These are phyloP conservation scores for Nomada fucata DNA, from an alignment of 2,888 invertebrate species.

Conservation along the genomic window DNA sequence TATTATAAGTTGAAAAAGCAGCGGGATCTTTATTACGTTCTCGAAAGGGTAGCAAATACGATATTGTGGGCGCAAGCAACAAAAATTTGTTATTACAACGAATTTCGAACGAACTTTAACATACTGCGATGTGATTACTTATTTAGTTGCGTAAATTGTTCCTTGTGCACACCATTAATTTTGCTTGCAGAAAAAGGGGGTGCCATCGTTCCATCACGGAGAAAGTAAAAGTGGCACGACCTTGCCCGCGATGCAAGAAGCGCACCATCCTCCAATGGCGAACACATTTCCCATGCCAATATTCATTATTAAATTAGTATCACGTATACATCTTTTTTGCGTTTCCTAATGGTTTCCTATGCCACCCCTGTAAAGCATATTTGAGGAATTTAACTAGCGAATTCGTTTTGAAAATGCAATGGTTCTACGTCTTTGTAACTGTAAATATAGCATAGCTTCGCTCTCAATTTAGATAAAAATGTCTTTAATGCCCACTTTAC, in stretches of 20 bases:
- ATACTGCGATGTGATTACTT: not conserved
- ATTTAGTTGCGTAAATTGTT: conserved; percentile 2
- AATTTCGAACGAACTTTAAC: conserved; percentile 1
- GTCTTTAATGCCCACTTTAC: too few relatives aligned
- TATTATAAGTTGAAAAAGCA: too few relatives aligned
- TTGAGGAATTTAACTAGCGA: too few relatives aligned
- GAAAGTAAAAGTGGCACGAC: conserved; percentile 24
- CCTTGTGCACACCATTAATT: conserved; percentile 6
- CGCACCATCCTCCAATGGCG: not conserved
- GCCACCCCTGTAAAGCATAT: too few relatives aligned
- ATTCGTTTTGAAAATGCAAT: too few relatives aligned
- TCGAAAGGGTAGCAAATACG: too few relatives aligned
- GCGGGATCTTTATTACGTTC: not conserved
- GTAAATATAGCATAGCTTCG: too few relatives aligned
- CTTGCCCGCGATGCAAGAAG: not conserved
- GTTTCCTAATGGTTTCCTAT: not conserved
- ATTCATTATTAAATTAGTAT: not conserved
- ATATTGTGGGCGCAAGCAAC: not conserved
- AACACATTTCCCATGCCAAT: not conserved
- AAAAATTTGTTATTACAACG: not conserved
- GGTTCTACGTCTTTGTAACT: too few relatives aligned
- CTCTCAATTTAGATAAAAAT: too few relatives aligned
- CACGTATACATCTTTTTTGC: not conserved
- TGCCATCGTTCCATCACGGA: conserved; percentile 15
- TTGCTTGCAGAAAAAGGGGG: not conserved